Evolutionary conservation across 35 echinoderm and acorn worm species (phyloP), one percentile per base, ranked within the genome.

Genomic region (Strongylocentrotus purpuratus): DNA sequence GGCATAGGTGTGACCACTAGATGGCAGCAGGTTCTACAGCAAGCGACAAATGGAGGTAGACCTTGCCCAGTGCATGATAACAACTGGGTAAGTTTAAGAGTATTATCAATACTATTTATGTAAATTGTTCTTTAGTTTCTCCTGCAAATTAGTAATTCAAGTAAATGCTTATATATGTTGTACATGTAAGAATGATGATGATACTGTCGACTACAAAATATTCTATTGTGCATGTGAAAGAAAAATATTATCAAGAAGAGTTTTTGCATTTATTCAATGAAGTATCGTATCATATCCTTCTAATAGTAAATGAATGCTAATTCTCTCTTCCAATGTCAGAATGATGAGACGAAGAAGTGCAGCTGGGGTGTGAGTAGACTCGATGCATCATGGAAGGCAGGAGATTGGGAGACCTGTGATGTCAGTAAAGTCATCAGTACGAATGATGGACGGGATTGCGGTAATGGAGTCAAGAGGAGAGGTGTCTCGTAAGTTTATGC

Each of bases 1-100:
- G 92, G 94, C 15, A 85, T 96, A 71, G 97, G 97, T 31, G 87
- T 92, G 91, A 97, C 65, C 85, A 95, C 91, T 93, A 95, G 97
- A 94, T 61, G 92, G 33, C 65, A 94, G 45, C 45, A 95, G 61
- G 45, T 97, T 20, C 41, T 96, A 28, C 33, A 95, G 28, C 31
- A 50, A 48, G 31, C 86, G 14, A 41, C 22, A 20, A 61, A 59
- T 59, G 91, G 78, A 45, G 97, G 97, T 9, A 92, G 97, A 89
- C 97, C 94, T 47, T 97, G 97, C 85, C 95, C 97, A 9, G 94
- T 35, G 46, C 88, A 96, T 86, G 86, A 95, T 9, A 91, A 95
- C 22, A 94, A 96, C 47, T 94, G 86, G 46, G 96, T 97, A 91
- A 89, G 96, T 85, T 33, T 14, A 31, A 22, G 7, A 89, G 25